phyloP scores from a whole-genome alignment of 2,113 vertebrate genomes.

The Motacilla alba region DNA sequence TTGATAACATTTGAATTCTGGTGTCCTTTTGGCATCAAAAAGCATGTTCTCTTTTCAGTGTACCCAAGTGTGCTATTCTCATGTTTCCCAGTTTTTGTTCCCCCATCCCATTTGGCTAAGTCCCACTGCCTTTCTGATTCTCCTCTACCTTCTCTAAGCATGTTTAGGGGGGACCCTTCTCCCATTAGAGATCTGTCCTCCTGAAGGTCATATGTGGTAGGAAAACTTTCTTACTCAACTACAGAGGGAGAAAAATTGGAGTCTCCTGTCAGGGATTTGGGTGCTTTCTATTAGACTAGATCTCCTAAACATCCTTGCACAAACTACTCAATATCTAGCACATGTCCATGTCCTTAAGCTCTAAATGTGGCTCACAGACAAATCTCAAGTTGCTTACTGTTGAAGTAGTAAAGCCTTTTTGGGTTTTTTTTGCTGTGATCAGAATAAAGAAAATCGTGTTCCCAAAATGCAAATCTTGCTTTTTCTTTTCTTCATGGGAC shows the following conservation, averaged over 20 bases:
- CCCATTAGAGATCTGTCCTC: background rate
- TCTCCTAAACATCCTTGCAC: background rate
- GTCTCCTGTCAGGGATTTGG: background rate
- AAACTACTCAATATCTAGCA: background rate
- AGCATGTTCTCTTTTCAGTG: background rate
- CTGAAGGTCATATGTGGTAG: background rate
- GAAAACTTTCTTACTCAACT: background rate
- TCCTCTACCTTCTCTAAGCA: background rate
- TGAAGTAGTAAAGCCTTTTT: background rate
- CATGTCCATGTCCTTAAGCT: rapidly evolving
- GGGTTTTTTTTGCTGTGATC: background rate
- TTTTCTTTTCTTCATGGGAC: background rate
- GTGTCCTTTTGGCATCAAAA: background rate
- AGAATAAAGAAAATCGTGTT: background rate
- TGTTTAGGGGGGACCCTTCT: background rate
- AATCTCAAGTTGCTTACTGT: background rate
- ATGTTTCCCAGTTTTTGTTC: rapidly evolving
- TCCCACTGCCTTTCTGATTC: background rate
- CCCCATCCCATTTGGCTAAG: background rate
- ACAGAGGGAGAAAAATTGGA: background rate
- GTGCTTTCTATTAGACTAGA: background rate
- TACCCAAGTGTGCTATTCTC: background rate
- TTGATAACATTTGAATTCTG: background rate
- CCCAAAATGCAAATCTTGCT: background rate
- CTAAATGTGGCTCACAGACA: background rate